Base-by-base conservation (phyloP, 1,140 invertebrate species). In the Adelges cooleyi region DNA sequence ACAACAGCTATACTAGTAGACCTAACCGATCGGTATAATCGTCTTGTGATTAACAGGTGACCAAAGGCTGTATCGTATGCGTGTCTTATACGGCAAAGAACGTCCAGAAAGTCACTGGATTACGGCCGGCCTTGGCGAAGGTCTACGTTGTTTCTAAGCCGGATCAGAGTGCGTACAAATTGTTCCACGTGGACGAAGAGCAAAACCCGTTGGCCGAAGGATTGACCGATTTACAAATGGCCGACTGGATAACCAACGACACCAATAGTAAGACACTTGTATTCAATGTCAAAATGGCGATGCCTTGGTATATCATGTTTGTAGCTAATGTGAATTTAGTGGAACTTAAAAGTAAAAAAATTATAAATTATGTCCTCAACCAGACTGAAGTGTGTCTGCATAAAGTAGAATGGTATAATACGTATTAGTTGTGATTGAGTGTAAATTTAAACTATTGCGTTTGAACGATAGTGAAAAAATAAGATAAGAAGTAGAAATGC, bases 121-220 rank as follows among this genome's bases (percentile, higher is more conserved):
- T 82, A 11, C 71, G 82, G 20, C 82, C 81, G 49, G 81, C 81
- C 11, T 81, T 82, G 68, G 81, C 80, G 0, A 78, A 79, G 68
- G 77, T 82, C 6, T 82, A 81, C 72, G 80, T 80, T 5, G 77
- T 79, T 9, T 76, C 76, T 6, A 71, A 81, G 67, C 78, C 81
- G 65, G 80, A 83, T 68, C 72, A 82, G 50, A 78, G 80, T 9
- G 79, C 81, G 9, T 81, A 82, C 70, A 77, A 77, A 20, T 81
- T 83, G 70, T 83, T 83, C 75, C 81, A 82, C 44, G 78, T 80
- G 0, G 75, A 75, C 66, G 73, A 74, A 53, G 79, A 77, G 29
- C 81, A 80, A 71, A 76, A 77, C 23, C 72, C 82, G 50, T 71
- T 83, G 1, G 74, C 76, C 67, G 80, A 78, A 48, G 56, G 56